Base-by-base conservation (phyloP, 2,113 vertebrate species). In the Egretta garzetta region DNA sequence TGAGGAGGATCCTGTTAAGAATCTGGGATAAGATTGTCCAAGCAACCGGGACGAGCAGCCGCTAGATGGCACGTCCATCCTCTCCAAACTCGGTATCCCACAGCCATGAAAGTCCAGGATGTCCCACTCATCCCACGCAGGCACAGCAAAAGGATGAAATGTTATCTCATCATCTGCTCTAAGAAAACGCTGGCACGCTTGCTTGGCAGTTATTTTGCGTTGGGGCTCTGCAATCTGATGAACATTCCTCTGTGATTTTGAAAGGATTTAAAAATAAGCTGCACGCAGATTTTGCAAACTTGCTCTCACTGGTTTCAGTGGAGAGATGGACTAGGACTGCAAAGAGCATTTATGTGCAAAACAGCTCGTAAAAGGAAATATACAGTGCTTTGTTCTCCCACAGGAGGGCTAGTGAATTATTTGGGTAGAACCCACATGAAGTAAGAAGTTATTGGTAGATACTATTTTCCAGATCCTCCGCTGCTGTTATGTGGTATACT, bases 391-490 rank as follows among this genome's bases (percentile, higher is more conserved):
- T 96, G 95, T 97, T 97, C 96, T 97, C 83, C 94, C 89, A 85
- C 95, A 92, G 95, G 96, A 96, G 94, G 94, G 93, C 96, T 93
- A 77, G 96, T 37, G 91, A 97, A 76, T 86, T 97, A 81, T 96
- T 96, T 82, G 94, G 77, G 86, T 77, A 93, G 93, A 97, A 93
- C 95, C 93, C 95, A 96, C 96, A 97, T 91, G 94, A 97, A 97
- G 93, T 90, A 93, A 97, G 95, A 89, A 21, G 16, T 91, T 95
- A 96, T 97, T 92, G 94, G 93, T 93, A 91, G 95, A 94, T 95
- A 94, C 17, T 90, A 37, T 94, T 96, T 97, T 91, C 93, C 96
- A 96, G 94, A 89, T 85, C 77, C 86, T 95, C 80, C 68, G 93
- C 86, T 88, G 84, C 91, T 96, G 84, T 89, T 93, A 95, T 96